Base-by-base conservation (phyloP, 2,888 invertebrate species). In the Nomada flava region DNA sequence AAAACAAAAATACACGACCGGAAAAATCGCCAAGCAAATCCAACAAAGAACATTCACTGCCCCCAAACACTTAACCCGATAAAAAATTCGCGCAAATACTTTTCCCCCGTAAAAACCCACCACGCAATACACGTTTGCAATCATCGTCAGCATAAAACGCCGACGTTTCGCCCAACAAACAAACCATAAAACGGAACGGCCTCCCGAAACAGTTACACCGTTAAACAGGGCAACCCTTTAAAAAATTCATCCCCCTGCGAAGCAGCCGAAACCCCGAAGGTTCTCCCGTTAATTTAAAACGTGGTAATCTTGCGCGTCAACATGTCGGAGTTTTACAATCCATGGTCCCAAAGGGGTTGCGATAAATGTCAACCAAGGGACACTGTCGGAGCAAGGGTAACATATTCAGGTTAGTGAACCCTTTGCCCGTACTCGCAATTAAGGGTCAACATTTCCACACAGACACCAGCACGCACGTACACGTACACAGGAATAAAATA, bases 341-440 rank as follows among this genome's bases (percentile, higher is more conserved):
- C 15, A 9, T 29, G 11, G 18, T 29, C 29, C 47, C 67, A 26
- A 0, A 13, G 62, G 10, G 36, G 15, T 23, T 20, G 52, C 7
- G 63, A 18, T 63, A 64, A 44, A 52, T 18, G 50, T 69, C 55
- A 50, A 70, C 59, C 23, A 11, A n/a, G 65, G 75, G 44, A 65
- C 36, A 20, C 47, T 7, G 50, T n/a, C n/a, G 18, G 59, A 26
- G 59, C 60, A 23, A 15, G 23, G 42, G 26, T 60, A 53, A 64
- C 73, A 57, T 60, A 60, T 63, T 63, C 62, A 55, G 78, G 78
- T 77, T 77, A 15, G 18, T 18, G 69, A 77, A 79, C 69, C 55
- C 52, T 15, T 52, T 23, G 50, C 26, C 26, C n/a, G 52, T 20
- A 42, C 42, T 44, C 44, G n/a, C 65, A 36, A 75, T 60, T 59